Base-by-base conservation (phyloP, 2,888 invertebrate genomes). In the Tipula unca region DNA sequence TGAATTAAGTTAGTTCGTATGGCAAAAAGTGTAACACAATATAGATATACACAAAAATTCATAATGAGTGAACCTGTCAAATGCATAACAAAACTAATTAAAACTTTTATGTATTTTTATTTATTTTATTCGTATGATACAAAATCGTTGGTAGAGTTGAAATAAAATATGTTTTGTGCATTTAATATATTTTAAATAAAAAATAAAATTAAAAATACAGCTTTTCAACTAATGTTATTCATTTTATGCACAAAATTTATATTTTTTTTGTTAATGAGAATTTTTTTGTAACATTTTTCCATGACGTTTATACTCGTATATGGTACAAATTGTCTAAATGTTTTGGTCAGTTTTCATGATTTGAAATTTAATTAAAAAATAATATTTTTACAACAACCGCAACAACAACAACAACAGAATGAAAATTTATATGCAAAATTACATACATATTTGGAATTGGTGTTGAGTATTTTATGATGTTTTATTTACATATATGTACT, bases 41-140 rank as follows among this genome's bases (percentile, higher is more conserved):
- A 32, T 32, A n/a, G n/a, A n/a, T n/a, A n/a, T 32, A 48, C 48
- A 48, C 48, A 48, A 48, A 69, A 69, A 69, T 69, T 20, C 69
- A 69, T 69, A 69, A 69, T 69, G 69, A 69, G 69, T 69, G 69
- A 69, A 69, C 69, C 69, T 69, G 69, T 69, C 69, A 69, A 69
- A 69, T 69, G 69, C 69, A 69, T 69, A 69, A 69, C 69, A 69
- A 69, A 69, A 69, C 69, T 69, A 69, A 69, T 69, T 69, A 69
- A 69, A 69, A 69, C 69, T 69, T 69, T 69, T 25, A 25, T 20
- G 4, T 48, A 14, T 48, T n/a, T 69, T 69, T 69, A 69, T 69
- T 69, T 69, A 69, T 69, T 69, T 69, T 69, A 10, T 10, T 54
- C 6, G 10, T 69, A 69, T 25, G 13, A 10, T 69, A 25, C 10